Percentiles rank a stretch among this genome's conserved stretches.
Evolutionary conservation across 2,113 vertebrate genomes (phyloP).

Genomic region (Lanius ludovicianus): DNA sequence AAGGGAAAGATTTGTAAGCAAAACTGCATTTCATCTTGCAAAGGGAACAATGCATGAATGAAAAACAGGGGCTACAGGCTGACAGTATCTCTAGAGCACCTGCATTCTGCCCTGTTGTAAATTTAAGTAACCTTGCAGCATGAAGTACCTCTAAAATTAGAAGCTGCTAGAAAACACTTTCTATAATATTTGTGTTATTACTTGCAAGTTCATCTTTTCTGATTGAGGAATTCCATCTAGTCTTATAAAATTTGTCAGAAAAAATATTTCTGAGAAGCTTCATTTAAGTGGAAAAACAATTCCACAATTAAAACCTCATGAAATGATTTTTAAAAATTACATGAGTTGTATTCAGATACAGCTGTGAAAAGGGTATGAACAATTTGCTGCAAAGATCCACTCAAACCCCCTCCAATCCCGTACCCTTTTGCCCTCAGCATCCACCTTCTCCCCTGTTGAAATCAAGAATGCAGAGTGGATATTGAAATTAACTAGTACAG

Average conservation of each 20-base stretch:
- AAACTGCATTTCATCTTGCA: not conserved
- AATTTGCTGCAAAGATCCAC: not conserved
- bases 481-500: constrained; percentile 65
- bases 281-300: not conserved
- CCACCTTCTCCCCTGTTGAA: constrained; percentile 64
- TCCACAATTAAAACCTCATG: not conserved
- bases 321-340: not conserved
- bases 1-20: not conserved
- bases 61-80: not conserved
- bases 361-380: not conserved
- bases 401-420: constrained; percentile 37
- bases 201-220: not conserved
- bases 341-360: not conserved
- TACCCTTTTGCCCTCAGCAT: constrained; percentile 70
- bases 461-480: constrained; percentile 61
- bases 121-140: constrained; percentile 30
- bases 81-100: constrained; percentile 13
- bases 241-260: not conserved
- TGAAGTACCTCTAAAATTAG: constrained; percentile 23
- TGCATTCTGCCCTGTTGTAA: constrained; percentile 10
- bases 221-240: not conserved
- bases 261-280: not conserved
- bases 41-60: not conserved
- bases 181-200: not conserved
- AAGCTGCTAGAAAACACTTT: not conserved